Evolutionary conservation across 1,140 invertebrate species (phyloP).

Genomic region (Steinernema feltiae): DNA sequence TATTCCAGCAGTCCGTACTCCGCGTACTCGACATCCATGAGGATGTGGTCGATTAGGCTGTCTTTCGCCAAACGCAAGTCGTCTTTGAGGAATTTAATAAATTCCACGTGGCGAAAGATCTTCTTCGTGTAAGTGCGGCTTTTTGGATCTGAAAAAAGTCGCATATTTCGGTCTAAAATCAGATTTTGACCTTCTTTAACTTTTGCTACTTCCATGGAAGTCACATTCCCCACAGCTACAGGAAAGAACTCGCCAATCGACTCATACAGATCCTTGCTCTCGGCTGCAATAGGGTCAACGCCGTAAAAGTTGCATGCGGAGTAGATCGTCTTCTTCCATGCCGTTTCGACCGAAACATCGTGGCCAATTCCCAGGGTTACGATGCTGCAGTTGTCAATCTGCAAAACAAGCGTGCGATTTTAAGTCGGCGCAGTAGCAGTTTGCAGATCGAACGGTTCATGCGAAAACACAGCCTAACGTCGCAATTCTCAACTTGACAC

Average conservation of each 20-base stretch:
- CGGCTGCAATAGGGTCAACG: background rate
- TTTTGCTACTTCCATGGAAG: background rate
- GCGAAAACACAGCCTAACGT: no score
- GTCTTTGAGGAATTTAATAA: background rate
- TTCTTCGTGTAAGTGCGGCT: background rate
- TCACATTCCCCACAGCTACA: background rate
- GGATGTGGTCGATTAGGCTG: background rate
- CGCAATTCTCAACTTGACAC: no score
- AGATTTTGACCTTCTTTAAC: background rate
- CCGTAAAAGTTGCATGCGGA: background rate
- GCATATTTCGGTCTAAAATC: background rate
- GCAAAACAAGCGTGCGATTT: no score
- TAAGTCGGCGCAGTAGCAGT: no score
- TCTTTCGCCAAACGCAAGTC: background rate
- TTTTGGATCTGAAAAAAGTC: background rate
- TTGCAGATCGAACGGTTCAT: no score
- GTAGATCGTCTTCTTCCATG: background rate
- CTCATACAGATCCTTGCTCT: background rate
- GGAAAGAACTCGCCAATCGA: background rate
- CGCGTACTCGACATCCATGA: background rate
- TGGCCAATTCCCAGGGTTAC: conserved; percentile 2
- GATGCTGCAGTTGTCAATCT: background rate
- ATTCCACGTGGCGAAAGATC: background rate
- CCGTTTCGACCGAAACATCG: background rate
- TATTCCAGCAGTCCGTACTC: background rate